Base-by-base conservation (phyloP, 2,797 vertebrate genomes). In the Macroramphosus scolopax region DNA sequence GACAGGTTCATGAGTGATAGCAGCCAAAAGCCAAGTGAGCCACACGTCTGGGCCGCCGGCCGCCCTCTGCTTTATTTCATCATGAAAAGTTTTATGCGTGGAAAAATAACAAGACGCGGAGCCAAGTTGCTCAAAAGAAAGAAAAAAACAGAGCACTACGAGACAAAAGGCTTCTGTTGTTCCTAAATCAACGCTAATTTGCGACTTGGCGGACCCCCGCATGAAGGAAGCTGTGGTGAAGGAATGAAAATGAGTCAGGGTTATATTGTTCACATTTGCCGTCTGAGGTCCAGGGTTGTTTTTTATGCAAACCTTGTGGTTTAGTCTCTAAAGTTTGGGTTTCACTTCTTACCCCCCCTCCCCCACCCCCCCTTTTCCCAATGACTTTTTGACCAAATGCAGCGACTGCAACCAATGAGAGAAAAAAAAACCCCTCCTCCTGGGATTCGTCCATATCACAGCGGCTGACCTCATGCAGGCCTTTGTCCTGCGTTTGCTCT, bases 81-180 rank as follows among this genome's bases (percentile, higher is more conserved):
- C 56, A 28, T 83, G 72, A 83, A n/a, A 78, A 78, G 59, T 82
- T 87, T 89, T 84, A 84, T 75, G 64, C 39, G 31, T 63, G 78
- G 77, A 88, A 82, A 86, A 87, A 85, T 80, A 84, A 82, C 70
- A 77, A 55, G 61, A 75, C 16, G 12, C 35, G 4, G 63, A 81
- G 82, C 80, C 68, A 81, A 87, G 69, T 32, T 37, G 39, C 70
- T 81, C 55, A 4, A 78, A 65, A 49, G 51, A 70, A 55, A 26
- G 60, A 52, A 72, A 72, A 38, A 52, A 33, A 1, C 20, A 0
- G 6, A 60, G 45, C 30, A 47, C 41, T 51, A 28, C 7, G 51
- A 88, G 72, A 89, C 87, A 88, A 89, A 88, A 86, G 85, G 78
- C 85, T 80, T 85, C 83, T 88, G 87, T 89, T 87, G 88, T 87